Base-by-base conservation (phyloP, 1,140 invertebrate genomes). In the Eriosoma lanigerum region DNA sequence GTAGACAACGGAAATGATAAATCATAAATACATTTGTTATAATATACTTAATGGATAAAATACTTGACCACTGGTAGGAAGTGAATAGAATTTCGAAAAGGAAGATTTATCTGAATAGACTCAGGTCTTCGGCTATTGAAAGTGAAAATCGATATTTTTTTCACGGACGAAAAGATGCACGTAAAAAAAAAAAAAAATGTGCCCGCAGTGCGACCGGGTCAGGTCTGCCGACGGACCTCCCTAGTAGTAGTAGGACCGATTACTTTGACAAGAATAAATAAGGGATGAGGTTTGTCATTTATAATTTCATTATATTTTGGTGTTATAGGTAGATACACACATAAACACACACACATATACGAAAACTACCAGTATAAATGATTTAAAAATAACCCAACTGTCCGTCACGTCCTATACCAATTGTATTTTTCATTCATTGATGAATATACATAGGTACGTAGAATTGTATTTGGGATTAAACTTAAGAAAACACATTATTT, bases 121-220 rank as follows among this genome's bases (percentile, higher is more conserved):
- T 46, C 4, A 6, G n/a, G 44, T 24, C n/a, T 66, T 46, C 15
- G 38, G 38, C 56, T 10, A 78, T 78, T 78, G 75, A 78, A 78
- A 78, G 56, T 62, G 44, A 78, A 78, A 78, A 78, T 62, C 75
- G 3, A 78, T 62, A 78, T 46, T 78, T 46, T 78, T 26, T 62
- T 76, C 21, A 58, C 52, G 56, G 32, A 29, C 44, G 44, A 21
- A 13, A 58, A 76, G 54, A 60, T 19, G 54, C 54, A 21, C 19
- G 10, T 8, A 0, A 19, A 12, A 50, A 72, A 73, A 73, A 75
- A 75, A 56, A 58, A 56, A 32, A 32, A 75, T 17, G 38, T 17
- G 21, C 56, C 21, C 32, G 32, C 8, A 38, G 32, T 21, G 21
- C 1, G 24, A 46, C 44, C 68, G 38, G 75, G 38, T 78, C 56